These are phyloP conservation scores for Aphelenchoides besseyi DNA, from an alignment of 1,140 invertebrate genomes.

Conservation along the genomic window DNA sequence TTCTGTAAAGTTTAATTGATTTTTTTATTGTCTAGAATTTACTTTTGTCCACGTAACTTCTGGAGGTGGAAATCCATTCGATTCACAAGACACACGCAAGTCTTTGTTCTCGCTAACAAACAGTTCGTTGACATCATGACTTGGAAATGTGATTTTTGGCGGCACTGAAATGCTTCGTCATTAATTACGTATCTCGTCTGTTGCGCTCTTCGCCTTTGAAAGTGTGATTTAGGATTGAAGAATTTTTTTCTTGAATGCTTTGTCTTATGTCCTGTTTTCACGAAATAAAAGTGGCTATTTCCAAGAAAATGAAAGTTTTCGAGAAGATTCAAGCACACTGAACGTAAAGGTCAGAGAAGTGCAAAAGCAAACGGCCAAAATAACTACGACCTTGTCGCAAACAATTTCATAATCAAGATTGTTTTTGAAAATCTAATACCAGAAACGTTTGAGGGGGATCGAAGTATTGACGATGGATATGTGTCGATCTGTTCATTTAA, in stretches of 20 bases:
- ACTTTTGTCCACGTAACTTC: conserved; percentile 53
- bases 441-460: too few species aligned
- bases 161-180: conserved; percentile 33
- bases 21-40: conserved; percentile 12
- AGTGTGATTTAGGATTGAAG: background rate
- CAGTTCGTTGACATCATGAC: conserved; percentile 12
- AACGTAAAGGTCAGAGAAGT: too few species aligned
- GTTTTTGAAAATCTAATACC: too few species aligned
- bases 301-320: too few species aligned
- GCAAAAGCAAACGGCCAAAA: too few species aligned
- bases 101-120: conserved; percentile 33
- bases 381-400: too few species aligned
- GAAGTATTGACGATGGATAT: too few species aligned
- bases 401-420: too few species aligned
- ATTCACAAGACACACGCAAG: conserved; percentile 36
- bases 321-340: too few species aligned
- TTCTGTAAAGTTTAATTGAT: conserved; percentile 24
- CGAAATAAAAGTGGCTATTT: too few species aligned
- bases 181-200: background rate
- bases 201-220: background rate
- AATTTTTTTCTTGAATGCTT: background rate
- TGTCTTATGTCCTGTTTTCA: too few species aligned
- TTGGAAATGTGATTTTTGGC: conserved; percentile 36
- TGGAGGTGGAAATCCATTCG: conserved; percentile 41
- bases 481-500: too few species aligned